These are phyloP conservation scores for Gastrophryne carolinensis DNA, from an alignment of 2,797 vertebrate genomes.

Conservation along the genomic window DNA sequence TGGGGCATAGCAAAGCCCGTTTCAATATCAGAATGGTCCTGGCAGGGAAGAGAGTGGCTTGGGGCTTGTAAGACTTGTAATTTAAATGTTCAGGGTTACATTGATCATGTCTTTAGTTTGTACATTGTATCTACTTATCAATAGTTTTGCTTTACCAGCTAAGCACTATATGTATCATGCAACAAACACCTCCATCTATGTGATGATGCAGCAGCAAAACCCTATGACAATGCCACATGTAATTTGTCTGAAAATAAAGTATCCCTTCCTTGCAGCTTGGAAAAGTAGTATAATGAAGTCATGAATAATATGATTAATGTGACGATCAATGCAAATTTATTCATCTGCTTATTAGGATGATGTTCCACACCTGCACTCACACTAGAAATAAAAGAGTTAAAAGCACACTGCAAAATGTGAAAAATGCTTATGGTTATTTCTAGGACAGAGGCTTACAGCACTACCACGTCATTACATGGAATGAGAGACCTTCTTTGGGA, in stretches of 20 bases:
- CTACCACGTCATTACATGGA: neutral
- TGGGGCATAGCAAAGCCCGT: no score
- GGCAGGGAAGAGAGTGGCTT: no score
- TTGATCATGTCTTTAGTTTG: neutral
- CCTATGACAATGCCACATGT: slow-evolving; percentile 36
- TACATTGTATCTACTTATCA: neutral
- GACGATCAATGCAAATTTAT: slow-evolving; percentile 46
- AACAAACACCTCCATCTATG: slow-evolving; percentile 7
- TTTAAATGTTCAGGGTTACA: neutral
- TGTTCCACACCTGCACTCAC: slow-evolving; percentile 47
- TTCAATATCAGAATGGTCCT: no score
- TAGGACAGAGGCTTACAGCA: neutral
- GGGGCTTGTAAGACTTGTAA: no score
- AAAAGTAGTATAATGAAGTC: slow-evolving; percentile 47
- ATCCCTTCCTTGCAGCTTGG: slow-evolving; percentile 34
- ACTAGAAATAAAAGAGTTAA: slow-evolving; percentile 43
- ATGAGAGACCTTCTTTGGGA: neutral
- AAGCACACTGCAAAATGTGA: slow-evolving; percentile 15
- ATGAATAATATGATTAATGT: slow-evolving; percentile 54
- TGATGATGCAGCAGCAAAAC: neutral
- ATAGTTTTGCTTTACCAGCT: neutral
- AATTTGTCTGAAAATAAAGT: slow-evolving; percentile 50
- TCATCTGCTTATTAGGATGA: slow-evolving; percentile 50
- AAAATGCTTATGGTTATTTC: slow-evolving; percentile 28
- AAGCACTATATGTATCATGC: neutral